Evolutionary conservation across 2,888 invertebrate genomes (phyloP).

Genomic region (Bimastos eiseni): DNA sequence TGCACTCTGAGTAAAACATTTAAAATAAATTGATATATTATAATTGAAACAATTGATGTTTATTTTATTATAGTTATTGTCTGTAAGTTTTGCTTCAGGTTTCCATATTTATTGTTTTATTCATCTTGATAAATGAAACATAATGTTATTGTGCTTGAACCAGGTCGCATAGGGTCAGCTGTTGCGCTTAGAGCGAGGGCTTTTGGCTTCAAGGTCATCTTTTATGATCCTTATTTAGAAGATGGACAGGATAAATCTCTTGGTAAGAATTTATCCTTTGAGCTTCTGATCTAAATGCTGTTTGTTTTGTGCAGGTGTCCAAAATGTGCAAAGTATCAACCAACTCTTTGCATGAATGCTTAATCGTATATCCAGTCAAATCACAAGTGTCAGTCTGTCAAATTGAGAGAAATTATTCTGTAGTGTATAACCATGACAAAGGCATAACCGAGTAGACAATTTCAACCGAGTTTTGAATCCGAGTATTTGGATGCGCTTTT

Average conservation of each 20-base stretch:
- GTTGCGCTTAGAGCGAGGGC: constrained; percentile 18
- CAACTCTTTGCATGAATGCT: background rate
- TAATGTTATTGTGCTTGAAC: background rate
- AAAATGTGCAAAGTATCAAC: background rate
- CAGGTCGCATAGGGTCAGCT: constrained; percentile 20
- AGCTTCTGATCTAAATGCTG: background rate
- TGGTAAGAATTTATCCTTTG: background rate
- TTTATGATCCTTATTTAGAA: constrained; percentile 17
- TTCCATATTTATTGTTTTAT: background rate
- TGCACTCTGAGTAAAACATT: no score
- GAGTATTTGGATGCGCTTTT: background rate
- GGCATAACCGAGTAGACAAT: background rate
- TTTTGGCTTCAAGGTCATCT: constrained; percentile 15
- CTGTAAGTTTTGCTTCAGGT: background rate
- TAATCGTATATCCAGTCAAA: background rate
- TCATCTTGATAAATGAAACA: background rate
- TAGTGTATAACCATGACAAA: background rate
- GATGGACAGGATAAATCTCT: constrained; percentile 14
- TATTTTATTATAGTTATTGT: background rate
- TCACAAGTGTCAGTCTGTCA: background rate
- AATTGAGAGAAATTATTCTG: background rate
- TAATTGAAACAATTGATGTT: background rate
- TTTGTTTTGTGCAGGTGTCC: background rate
- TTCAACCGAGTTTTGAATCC: no score
- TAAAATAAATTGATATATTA: no score